phyloP scores from a whole-genome alignment of 2,113 vertebrate species.

The Turnix velox region DNA sequence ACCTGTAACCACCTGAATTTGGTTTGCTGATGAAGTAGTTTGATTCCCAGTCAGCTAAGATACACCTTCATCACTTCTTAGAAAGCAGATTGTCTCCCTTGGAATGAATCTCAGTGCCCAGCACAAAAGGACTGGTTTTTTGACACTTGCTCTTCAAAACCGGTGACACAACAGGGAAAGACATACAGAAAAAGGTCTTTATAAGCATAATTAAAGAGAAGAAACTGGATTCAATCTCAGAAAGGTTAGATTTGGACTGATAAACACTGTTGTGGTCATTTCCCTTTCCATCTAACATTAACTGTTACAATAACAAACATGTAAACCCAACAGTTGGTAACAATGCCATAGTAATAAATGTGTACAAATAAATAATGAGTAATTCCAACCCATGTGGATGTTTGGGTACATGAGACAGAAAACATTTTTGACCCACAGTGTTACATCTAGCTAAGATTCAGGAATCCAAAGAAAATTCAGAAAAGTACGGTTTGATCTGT shows the following conservation, averaged over 20 bases:
- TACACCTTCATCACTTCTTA: constrained; percentile 37
- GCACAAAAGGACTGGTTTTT: not conserved
- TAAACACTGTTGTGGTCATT: not conserved
- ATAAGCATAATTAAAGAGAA: not conserved
- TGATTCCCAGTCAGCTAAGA: constrained; percentile 34
- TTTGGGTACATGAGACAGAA: not conserved
- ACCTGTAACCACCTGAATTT: constrained; percentile 32
- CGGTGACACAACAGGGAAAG: not conserved
- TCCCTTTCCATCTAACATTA: not conserved
- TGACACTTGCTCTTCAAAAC: not conserved
- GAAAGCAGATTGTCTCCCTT: constrained; percentile 26
- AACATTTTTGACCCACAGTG: not conserved
- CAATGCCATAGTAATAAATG: not conserved
- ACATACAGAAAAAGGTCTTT: not conserved
- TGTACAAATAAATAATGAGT: not conserved
- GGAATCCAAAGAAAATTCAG: not conserved
- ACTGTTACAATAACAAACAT: not conserved
- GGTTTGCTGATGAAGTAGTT: constrained; percentile 47
- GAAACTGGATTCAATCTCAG: not conserved
- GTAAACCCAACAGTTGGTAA: not conserved
- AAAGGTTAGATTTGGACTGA: not conserved
- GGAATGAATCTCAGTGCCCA: not conserved
- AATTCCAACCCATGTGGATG: not conserved
- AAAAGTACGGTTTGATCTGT: not conserved
- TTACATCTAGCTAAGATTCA: not conserved